A percentile compares a stretch with the other conserved stretches of the same genome.
phyloP scores from a whole-genome alignment of 1,140 invertebrate species.

The Macrostomum lignano region DNA sequence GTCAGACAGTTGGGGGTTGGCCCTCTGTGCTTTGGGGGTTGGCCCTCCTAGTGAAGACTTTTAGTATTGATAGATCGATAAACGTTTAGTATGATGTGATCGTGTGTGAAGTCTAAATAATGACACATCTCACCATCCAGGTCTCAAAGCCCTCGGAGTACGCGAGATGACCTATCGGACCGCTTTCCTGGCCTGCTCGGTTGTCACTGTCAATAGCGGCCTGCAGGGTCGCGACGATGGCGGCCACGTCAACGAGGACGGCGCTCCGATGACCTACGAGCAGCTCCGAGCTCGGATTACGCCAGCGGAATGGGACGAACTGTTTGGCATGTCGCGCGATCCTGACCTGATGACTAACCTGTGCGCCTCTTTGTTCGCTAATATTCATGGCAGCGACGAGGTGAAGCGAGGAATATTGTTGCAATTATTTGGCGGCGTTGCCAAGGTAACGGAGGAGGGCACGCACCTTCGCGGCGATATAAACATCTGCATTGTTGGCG shows the following conservation, averaged over 20 bases:
- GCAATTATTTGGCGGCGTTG: conserved; percentile 88
- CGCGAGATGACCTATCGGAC: conserved; percentile 75
- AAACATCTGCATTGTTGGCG: conserved; percentile 88
- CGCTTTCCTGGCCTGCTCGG: conserved; percentile 71
- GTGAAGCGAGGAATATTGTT: conserved; percentile 71
- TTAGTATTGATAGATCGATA: too few relatives aligned
- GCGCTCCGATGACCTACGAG: conserved; percentile 40
- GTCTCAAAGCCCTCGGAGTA: conserved; percentile 69
- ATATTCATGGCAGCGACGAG: conserved; percentile 77
- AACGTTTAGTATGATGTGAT: conserved; percentile 30
- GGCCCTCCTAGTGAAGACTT: too few relatives aligned
- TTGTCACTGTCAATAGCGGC: conserved; percentile 50
- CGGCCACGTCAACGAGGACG: conserved; percentile 8
- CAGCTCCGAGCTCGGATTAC: conserved; percentile 74
- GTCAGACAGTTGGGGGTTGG: too few relatives aligned
- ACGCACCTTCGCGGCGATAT: conserved; percentile 64
- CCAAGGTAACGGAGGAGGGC: conserved; percentile 67
- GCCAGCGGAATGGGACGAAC: conserved; percentile 68
- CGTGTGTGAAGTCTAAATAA: background rate
- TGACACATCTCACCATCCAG: conserved; percentile 32
- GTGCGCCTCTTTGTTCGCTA: conserved; percentile 67
- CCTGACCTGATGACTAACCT: conserved; percentile 69
- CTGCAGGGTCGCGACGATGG: conserved; percentile 7
- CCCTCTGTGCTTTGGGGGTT: too few relatives aligned
- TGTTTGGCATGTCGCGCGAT: conserved; percentile 85